Conservation (phyloP, 1,140 invertebrate genomes). For the Brachionus sp. region DNA sequence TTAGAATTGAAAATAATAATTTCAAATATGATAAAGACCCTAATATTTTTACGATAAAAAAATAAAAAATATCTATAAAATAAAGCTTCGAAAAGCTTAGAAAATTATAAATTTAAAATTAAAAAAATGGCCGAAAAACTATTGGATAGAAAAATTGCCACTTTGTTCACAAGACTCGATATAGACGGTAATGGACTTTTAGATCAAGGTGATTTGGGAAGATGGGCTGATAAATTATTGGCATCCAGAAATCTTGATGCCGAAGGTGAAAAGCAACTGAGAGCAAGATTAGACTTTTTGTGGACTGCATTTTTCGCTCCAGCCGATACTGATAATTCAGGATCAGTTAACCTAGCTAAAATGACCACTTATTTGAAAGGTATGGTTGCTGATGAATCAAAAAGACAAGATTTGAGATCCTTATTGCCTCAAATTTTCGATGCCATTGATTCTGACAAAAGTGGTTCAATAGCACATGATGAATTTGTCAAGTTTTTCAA, state of each 20-base stretch:
- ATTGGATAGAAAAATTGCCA: conserved; percentile 11
- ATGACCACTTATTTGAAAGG: conserved; percentile 8
- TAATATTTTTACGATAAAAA: no score
- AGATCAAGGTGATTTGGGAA: conserved; percentile 13
- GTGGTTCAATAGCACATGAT: not conserved
- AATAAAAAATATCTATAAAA: not conserved
- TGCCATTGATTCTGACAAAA: conserved; percentile 32
- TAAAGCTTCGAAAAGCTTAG: no score
- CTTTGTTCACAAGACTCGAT: conserved; percentile 21
- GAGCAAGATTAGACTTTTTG: not conserved
- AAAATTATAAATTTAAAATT: not conserved
- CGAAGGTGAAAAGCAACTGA: not conserved
- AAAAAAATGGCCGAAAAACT: conserved; percentile 33
- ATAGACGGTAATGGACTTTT: not conserved
- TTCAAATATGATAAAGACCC: no score
- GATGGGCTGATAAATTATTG: conserved; percentile 27
- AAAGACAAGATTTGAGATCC: not conserved
- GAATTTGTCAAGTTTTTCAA: conserved; percentile 34
- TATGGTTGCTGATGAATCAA: not conserved
- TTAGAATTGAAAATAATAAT: no score
- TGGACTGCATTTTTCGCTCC: conserved; percentile 24
- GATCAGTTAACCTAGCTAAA: not conserved
- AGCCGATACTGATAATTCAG: conserved; percentile 1
- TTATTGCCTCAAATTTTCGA: conserved; percentile 21
- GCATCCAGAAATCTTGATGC: conserved; percentile 16